Evolutionary conservation across 2,113 vertebrate genomes (phyloP).

Genomic region (Trichechus manatus): DNA sequence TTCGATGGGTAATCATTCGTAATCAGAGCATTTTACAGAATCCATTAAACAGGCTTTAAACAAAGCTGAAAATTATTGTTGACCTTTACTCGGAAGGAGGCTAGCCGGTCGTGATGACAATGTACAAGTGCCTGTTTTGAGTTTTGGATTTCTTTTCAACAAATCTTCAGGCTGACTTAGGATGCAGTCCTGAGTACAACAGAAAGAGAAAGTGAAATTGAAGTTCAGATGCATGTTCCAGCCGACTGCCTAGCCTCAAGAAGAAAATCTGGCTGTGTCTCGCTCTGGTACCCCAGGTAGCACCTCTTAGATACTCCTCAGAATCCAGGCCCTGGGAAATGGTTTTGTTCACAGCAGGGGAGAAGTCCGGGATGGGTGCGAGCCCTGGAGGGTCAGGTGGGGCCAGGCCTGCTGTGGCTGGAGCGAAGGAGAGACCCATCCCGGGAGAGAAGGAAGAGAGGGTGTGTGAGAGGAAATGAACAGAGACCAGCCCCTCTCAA

Average conservation of each 20-base stretch:
- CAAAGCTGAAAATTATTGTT: slow-evolving; percentile 61
- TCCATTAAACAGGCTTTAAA: slow-evolving; percentile 63
- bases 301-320: fast-evolving
- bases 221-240: neutral
- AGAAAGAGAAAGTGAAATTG: neutral
- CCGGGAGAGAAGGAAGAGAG: neutral
- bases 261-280: fast-evolving
- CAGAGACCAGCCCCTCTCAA: neutral
- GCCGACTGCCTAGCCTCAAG: fast-evolving
- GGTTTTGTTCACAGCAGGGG: neutral
- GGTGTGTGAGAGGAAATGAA: no score
- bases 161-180: neutral
- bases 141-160: neutral
- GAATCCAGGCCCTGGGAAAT: no score
- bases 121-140: neutral
- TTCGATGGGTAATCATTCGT: neutral
- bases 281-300: fast-evolving
- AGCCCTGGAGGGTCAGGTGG: fast-evolving
- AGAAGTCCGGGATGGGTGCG: neutral
- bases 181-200: fast-evolving
- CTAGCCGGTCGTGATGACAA: fast-evolving
- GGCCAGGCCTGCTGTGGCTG: neutral
- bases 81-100: slow-evolving; percentile 33
- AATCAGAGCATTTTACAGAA: slow-evolving; percentile 61
- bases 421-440: neutral